phyloP scores from a whole-genome alignment of 2,888 invertebrate species.

The Catocala nupta region DNA sequence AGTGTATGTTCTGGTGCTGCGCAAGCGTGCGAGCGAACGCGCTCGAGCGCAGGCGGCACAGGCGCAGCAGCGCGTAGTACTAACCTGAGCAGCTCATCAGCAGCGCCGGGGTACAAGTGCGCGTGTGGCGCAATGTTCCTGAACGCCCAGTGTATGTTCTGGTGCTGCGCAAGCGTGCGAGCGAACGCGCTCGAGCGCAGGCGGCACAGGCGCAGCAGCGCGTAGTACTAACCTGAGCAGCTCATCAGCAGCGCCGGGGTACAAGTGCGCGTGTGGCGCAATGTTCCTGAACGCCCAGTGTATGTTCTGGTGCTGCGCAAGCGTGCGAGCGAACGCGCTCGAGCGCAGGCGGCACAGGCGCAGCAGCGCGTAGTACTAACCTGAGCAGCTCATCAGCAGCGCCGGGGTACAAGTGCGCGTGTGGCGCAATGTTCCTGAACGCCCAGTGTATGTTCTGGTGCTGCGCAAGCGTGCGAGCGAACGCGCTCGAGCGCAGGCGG shows the following conservation, averaged over 20 bases:
- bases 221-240: conserved; percentile 88
- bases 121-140: conserved; percentile 98
- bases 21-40: no score
- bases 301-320: conserved; percentile 93
- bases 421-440: conserved; percentile 98
- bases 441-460: conserved; percentile 99
- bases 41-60: conserved; percentile 68
- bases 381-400: conserved; percentile 97
- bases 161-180: conserved; percentile 95
- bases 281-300: conserved; percentile 99
- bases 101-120: conserved; percentile 96
- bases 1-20: conserved; percentile 96
- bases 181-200: conserved; percentile 95
- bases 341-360: conserved; percentile 68
- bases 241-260: conserved; percentile 86
- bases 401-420: conserved; percentile 96
- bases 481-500: conserved; percentile 95
- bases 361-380: conserved; percentile 43
- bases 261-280: conserved; percentile 97
- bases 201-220: conserved; percentile 95
- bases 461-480: conserved; percentile 94
- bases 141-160: conserved; percentile 98
- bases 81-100: conserved; percentile 95
- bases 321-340: no score
- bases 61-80: not conserved